These are phyloP conservation scores for Plebejus argus DNA, from an alignment of 2,888 invertebrate genomes.

Conservation along the genomic window DNA sequence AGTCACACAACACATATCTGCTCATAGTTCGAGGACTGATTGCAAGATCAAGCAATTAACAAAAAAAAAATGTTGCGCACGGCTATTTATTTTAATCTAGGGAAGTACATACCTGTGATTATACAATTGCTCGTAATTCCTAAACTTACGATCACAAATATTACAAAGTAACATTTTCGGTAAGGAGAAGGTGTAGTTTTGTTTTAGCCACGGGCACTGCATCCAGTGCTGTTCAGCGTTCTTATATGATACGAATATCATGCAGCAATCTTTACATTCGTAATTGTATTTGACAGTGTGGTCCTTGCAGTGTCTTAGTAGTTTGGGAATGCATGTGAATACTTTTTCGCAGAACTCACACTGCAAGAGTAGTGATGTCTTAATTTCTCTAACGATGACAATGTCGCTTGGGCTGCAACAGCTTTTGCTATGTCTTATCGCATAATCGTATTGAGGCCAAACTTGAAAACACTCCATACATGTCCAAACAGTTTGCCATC, in stretches of 20 bases:
- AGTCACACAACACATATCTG: no score
- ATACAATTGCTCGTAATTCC: slow-evolving; percentile 73
- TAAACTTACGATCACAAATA: slow-evolving; percentile 73
- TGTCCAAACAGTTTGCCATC: slow-evolving; percentile 76
- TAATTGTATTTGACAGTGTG: slow-evolving; percentile 85
- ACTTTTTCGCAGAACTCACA: slow-evolving; percentile 75
- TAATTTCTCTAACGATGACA: slow-evolving; percentile 65
- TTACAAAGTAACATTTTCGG: slow-evolving; percentile 72
- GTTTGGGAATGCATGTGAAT: slow-evolving; percentile 69
- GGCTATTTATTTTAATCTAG: no score
- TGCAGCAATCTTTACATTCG: slow-evolving; percentile 80
- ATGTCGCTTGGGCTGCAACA: slow-evolving; percentile 59
- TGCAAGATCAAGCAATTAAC: no score
- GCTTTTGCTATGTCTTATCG: slow-evolving; percentile 59
- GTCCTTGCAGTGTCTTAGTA: slow-evolving; percentile 65
- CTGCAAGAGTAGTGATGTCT: slow-evolving; percentile 69
- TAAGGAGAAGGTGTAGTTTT: slow-evolving; percentile 64
- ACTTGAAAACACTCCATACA: slow-evolving; percentile 75
- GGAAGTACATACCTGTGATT: slow-evolving; percentile 63
- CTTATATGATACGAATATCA: slow-evolving; percentile 63
- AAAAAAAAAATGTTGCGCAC: not conserved
- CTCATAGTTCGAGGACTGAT: no score
- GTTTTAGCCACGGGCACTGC: slow-evolving; percentile 65
- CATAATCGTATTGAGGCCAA: slow-evolving; percentile 68
- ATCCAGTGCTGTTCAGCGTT: slow-evolving; percentile 70